These are phyloP conservation scores for Sericinus montela DNA, from an alignment of 2,888 invertebrate species.

Conservation along the genomic window DNA sequence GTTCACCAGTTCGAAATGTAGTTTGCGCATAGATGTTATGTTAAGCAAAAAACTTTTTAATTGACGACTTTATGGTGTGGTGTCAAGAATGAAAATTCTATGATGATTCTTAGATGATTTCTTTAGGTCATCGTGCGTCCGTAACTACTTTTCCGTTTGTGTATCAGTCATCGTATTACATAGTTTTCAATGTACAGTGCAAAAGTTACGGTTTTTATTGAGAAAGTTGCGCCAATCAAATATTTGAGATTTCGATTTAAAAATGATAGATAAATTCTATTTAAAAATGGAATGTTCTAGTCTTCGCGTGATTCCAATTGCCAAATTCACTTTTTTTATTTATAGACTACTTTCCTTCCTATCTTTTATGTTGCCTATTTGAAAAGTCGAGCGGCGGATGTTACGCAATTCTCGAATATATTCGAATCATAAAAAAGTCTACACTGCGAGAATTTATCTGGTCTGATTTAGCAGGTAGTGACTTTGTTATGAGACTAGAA, in stretches of 20 bases:
- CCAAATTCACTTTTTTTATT: too few relatives aligned
- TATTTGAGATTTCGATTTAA: conserved; percentile 2
- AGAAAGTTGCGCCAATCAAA: conserved; percentile 1
- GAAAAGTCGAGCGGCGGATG: too few relatives aligned
- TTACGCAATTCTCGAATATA: too few relatives aligned
- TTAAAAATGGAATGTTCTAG: too few relatives aligned
- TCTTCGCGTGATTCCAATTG: too few relatives aligned
- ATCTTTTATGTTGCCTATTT: too few relatives aligned
- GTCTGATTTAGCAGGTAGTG: too few relatives aligned
- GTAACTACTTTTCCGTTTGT: conserved; percentile 5
- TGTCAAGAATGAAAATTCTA: background rate
- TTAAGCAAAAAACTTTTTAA: background rate
- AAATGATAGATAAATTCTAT: background rate
- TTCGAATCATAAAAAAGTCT: too few relatives aligned
- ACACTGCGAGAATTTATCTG: too few relatives aligned
- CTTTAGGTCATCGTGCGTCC: conserved; percentile 14
- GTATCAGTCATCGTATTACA: conserved; percentile 9
- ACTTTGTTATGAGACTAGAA: too few relatives aligned
- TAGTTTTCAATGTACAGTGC: conserved; percentile 5
- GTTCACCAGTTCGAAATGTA: conserved; percentile 29
- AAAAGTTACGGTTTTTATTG: conserved; percentile 15
- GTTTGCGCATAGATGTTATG: conserved; percentile 6
- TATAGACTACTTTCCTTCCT: too few relatives aligned
- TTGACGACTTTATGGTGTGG: background rate
- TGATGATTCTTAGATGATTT: background rate